These are phyloP conservation scores for Phrynocephalus guinanensis DNA, from an alignment of 2,797 vertebrate species.

Conservation along the genomic window DNA sequence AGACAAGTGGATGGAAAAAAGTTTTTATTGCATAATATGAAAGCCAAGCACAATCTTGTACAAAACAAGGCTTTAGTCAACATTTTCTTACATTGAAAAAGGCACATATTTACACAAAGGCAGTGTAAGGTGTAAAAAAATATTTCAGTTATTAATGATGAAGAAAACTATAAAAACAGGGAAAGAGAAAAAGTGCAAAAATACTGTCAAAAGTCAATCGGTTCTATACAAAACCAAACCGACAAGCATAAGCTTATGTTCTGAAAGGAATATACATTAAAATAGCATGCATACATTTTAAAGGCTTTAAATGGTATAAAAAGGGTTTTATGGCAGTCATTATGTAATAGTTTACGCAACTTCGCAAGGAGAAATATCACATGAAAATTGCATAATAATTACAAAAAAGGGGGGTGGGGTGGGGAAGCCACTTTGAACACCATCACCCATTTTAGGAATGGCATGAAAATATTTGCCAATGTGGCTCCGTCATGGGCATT, in stretches of 20 bases:
- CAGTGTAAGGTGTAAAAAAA: slow-evolving; percentile 69
- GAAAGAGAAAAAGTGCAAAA: slow-evolving; percentile 84
- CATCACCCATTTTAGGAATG: slow-evolving; percentile 27
- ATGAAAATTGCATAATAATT: slow-evolving; percentile 54
- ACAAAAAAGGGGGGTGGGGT: slow-evolving; percentile 41
- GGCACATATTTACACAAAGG: slow-evolving; percentile 85
- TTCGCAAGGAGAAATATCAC: slow-evolving; percentile 64
- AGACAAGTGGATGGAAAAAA: slow-evolving; percentile 60
- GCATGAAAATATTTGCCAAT: slow-evolving; percentile 62
- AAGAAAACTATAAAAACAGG: slow-evolving; percentile 79
- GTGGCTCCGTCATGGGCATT: slow-evolving; percentile 59
- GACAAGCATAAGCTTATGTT: slow-evolving; percentile 86
- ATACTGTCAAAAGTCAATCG: slow-evolving; percentile 88
- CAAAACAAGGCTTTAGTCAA: slow-evolving; percentile 70
- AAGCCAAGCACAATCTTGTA: slow-evolving; percentile 78
- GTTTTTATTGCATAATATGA: slow-evolving; percentile 90
- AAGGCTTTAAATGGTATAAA: slow-evolving; percentile 82
- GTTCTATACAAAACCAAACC: slow-evolving; percentile 85
- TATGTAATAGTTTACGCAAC: slow-evolving; percentile 22
- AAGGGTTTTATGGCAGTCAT: slow-evolving; percentile 56
- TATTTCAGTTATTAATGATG: slow-evolving; percentile 76
- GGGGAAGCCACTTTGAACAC: slow-evolving; percentile 55
- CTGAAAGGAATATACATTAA: slow-evolving; percentile 85
- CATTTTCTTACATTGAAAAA: slow-evolving; percentile 79
- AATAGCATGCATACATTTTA: slow-evolving; percentile 88